Conservation (phyloP, 1,140 invertebrate genomes). For the Mizuhopecten yessoensis region DNA sequence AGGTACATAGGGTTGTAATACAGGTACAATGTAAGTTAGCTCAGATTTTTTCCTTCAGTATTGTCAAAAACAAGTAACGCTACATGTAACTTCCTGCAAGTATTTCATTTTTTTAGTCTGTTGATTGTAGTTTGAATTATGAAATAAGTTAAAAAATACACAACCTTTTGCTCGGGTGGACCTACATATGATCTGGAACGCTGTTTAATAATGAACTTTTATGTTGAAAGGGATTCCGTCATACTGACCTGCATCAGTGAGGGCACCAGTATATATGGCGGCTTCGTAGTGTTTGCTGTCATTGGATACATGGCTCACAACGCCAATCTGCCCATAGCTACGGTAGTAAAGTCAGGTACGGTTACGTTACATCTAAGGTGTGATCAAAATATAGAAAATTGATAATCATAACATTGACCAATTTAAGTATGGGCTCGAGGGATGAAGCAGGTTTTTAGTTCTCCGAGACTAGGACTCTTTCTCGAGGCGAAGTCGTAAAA, state of each 20-base stretch:
- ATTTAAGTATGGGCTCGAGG: no score
- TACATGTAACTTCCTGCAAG: neutral
- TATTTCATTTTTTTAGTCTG: neutral
- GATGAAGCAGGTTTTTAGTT: no score
- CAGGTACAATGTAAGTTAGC: neutral
- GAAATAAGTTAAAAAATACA: no score
- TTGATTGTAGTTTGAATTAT: no score
- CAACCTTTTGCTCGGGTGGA: no score
- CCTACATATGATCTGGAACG: neutral
- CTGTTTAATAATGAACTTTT: neutral
- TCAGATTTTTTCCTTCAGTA: neutral
- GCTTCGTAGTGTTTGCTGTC: conserved; percentile 95
- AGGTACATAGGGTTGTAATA: conserved; percentile 49
- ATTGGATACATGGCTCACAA: conserved; percentile 84
- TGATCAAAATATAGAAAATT: no score
- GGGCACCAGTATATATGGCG: conserved; percentile 94
- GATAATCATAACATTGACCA: no score
- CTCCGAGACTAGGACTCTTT: no score
- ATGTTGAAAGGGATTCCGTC: conserved; percentile 65
- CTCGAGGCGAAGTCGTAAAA: no score
- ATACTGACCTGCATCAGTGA: conserved; percentile 86
- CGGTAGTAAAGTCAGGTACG: conserved; percentile 69
- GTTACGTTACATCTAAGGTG: no score
- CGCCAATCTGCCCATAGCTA: conserved; percentile 89
- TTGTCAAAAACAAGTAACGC: neutral